A percentile compares a stretch with the other conserved stretches of the same genome.
Conservation (phyloP, 1,140 invertebrate genomes). For the Nomia melanderi region DNA sequence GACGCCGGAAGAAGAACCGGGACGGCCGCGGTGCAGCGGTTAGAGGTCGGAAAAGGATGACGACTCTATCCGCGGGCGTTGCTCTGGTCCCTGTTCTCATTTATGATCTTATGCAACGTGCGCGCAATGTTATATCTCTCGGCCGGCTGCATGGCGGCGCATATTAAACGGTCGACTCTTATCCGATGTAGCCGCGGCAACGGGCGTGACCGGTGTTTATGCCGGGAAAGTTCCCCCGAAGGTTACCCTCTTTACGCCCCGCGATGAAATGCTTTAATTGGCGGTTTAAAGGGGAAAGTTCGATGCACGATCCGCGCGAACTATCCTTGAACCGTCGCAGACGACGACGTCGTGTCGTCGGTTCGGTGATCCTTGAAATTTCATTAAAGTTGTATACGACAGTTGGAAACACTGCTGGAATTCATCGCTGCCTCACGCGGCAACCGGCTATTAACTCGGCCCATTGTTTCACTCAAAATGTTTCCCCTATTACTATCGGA, state of each 20-base stretch:
- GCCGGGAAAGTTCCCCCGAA: constrained; percentile 1
- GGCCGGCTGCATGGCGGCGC: constrained; percentile 53
- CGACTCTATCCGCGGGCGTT: constrained; percentile 64
- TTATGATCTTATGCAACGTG: constrained; percentile 76
- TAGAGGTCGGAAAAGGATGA: constrained; percentile 69
- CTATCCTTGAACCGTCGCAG: neutral
- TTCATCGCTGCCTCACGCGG: neutral
- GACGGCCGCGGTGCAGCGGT: neutral
- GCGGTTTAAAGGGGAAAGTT: constrained; percentile 1
- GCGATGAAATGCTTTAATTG: neutral
- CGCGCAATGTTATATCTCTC: constrained; percentile 73
- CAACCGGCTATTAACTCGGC: neutral
- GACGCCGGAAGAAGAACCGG: constrained; percentile 1
- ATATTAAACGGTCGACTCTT: constrained; percentile 73
- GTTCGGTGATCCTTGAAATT: neutral
- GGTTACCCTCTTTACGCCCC: neutral
- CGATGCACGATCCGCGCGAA: neutral
- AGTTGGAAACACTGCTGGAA: neutral
- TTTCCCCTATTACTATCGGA: neutral
- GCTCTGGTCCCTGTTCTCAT: constrained; percentile 69
- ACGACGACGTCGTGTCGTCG: too few species aligned
- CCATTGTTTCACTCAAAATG: neutral
- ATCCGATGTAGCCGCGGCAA: constrained; percentile 54
- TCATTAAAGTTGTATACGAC: neutral
- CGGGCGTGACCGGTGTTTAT: constrained; percentile 64